phyloP scores from a whole-genome alignment of 2,113 vertebrate species.

The Tragelaphus strepsiceros region DNA sequence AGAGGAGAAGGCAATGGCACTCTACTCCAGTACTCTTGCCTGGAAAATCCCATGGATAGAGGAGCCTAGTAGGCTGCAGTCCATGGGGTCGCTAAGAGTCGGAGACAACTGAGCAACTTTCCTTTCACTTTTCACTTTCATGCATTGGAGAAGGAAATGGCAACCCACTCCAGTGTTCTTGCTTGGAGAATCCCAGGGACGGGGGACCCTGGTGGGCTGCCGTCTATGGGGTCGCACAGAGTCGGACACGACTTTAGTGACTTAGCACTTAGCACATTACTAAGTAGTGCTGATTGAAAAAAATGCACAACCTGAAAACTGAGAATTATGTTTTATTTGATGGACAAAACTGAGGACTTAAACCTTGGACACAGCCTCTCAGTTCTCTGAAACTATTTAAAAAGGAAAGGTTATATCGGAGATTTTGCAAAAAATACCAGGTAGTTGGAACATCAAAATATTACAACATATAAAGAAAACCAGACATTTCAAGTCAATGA shows the following conservation, averaged over 20 bases:
- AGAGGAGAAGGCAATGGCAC: neutral
- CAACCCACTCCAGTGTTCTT: too few species aligned
- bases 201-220: too few species aligned
- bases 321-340: neutral
- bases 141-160: too few species aligned
- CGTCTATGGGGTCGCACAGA: too few species aligned
- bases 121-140: too few species aligned
- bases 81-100: too few species aligned
- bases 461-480: neutral
- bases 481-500: neutral
- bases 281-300: neutral
- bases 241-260: too few species aligned
- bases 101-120: too few species aligned
- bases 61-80: too few species aligned
- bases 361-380: neutral
- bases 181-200: too few species aligned
- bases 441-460: neutral
- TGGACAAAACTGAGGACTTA: neutral
- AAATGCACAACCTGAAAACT: neutral
- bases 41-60: too few species aligned
- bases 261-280: neutral
- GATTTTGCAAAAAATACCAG: neutral
- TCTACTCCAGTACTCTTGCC: too few species aligned
- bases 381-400: neutral
- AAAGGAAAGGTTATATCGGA: neutral